Conservation (phyloP, 2,888 invertebrate genomes). For the Ectemnius cavifrons region DNA sequence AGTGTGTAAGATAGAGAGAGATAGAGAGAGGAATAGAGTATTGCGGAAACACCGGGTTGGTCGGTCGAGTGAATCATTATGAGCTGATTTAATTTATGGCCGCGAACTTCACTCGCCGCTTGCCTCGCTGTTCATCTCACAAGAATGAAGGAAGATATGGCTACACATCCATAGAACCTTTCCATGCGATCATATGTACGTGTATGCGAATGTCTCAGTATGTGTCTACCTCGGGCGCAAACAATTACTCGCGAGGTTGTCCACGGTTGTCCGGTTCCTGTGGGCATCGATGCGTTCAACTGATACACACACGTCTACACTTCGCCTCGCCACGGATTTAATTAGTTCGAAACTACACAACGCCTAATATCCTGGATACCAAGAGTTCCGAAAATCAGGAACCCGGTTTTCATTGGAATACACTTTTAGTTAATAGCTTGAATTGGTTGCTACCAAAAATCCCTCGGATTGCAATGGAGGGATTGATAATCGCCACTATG, state of each 20-base stretch:
- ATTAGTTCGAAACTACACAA: constrained; percentile 20
- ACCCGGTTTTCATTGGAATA: not conserved
- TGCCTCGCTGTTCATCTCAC: not conserved
- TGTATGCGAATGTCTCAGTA: too few species aligned
- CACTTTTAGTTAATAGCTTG: too few species aligned
- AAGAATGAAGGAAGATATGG: constrained; percentile 27
- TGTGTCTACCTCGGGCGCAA: too few species aligned
- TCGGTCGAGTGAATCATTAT: constrained; percentile 22
- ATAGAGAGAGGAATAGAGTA: not conserved
- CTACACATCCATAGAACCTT: constrained; percentile 6
- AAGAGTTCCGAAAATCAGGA: constrained; percentile 10
- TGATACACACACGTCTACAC: not conserved
- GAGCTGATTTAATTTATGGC: constrained; percentile 31
- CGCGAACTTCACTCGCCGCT: not conserved
- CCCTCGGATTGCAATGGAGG: too few species aligned
- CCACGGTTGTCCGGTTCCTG: too few species aligned
- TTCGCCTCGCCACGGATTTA: constrained; percentile 14
- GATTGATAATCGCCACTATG: too few species aligned
- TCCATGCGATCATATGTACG: not conserved
- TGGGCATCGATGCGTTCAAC: not conserved
- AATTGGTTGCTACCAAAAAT: too few species aligned
- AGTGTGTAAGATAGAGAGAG: not conserved
- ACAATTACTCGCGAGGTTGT: too few species aligned
- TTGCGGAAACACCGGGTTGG: constrained; percentile 8
- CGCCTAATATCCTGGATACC: not conserved